A percentile compares a stretch with the other conserved stretches of the same genome.
phyloP scores from a whole-genome alignment of 2,888 invertebrate genomes.

The Callyntrura guangdongensis region DNA sequence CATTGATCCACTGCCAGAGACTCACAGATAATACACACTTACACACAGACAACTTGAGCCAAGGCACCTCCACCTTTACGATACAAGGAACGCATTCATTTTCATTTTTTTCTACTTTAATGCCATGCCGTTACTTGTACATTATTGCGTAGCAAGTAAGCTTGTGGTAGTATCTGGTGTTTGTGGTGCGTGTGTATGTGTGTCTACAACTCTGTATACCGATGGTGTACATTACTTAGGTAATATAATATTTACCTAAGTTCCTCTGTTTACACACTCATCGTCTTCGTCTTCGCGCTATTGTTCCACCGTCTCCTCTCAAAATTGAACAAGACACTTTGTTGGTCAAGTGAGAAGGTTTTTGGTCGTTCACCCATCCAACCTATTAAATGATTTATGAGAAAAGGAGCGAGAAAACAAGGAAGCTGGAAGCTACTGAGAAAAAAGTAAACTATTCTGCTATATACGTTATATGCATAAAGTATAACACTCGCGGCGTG shows the following conservation, averaged over 20 bases:
- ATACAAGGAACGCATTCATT: background rate
- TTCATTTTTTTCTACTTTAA: slow-evolving; percentile 2
- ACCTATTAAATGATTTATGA: slow-evolving; percentile 53
- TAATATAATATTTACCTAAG: slow-evolving; percentile 46
- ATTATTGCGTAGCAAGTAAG: slow-evolving; percentile 10
- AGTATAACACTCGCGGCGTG: background rate
- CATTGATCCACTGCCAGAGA: slow-evolving; percentile 40
- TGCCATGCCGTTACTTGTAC: background rate
- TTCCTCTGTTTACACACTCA: slow-evolving; percentile 49
- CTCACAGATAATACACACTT: background rate
- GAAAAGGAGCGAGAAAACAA: background rate
- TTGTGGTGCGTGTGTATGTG: background rate
- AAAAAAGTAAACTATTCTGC: background rate
- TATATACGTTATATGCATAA: too few relatives aligned
- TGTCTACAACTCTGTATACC: background rate
- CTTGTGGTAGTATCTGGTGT: slow-evolving; percentile 5
- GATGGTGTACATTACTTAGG: slow-evolving; percentile 46
- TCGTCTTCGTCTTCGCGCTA: background rate
- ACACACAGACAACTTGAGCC: background rate
- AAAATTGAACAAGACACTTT: slow-evolving; percentile 53
- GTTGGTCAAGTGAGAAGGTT: slow-evolving; percentile 54
- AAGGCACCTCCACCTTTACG: slow-evolving; percentile 7
- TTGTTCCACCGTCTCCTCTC: slow-evolving; percentile 11
- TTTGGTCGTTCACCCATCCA: slow-evolving; percentile 28
- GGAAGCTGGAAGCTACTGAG: background rate